phyloP scores from a whole-genome alignment of 1,140 invertebrate species.

The Luehdorfia chinensis region DNA sequence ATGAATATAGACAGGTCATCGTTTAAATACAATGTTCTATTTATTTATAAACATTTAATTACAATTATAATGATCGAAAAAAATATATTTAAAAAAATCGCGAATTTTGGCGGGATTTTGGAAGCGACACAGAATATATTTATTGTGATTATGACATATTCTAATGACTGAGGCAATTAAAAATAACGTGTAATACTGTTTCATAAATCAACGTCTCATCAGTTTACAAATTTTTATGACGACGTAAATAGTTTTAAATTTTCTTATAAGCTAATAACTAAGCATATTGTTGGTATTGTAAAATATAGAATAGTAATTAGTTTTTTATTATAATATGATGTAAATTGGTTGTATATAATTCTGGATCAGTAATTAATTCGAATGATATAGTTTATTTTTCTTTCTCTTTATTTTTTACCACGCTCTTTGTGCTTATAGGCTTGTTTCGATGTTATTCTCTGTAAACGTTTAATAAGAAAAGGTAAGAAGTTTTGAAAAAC shows the following conservation, averaged over 20 bases:
- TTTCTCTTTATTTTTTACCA: constrained; percentile 11
- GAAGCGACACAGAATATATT: not conserved
- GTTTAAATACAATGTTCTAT: no score
- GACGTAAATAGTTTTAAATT: constrained; percentile 13
- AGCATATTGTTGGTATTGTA: constrained; percentile 33
- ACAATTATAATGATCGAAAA: no score
- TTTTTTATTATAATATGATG: constrained; percentile 46
- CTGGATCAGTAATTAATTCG: constrained; percentile 35
- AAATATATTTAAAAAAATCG: no score
- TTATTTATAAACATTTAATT: no score
- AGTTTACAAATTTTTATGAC: no score
- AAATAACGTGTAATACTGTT: no score
- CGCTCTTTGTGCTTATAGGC: not conserved
- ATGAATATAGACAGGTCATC: no score
- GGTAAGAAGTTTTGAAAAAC: constrained; percentile 7
- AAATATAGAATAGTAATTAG: constrained; percentile 43
- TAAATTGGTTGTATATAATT: constrained; percentile 73
- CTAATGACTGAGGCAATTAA: constrained; percentile 8
- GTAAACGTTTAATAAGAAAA: constrained; percentile 15
- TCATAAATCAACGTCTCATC: no score
- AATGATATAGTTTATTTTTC: constrained; percentile 27
- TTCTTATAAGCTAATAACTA: constrained; percentile 10
- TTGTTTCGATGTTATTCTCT: no score
- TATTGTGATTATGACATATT: not conserved
- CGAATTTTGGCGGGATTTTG: no score